phyloP scores from a whole-genome alignment of 2,797 vertebrate species.

The Micrastur ruficollis region DNA sequence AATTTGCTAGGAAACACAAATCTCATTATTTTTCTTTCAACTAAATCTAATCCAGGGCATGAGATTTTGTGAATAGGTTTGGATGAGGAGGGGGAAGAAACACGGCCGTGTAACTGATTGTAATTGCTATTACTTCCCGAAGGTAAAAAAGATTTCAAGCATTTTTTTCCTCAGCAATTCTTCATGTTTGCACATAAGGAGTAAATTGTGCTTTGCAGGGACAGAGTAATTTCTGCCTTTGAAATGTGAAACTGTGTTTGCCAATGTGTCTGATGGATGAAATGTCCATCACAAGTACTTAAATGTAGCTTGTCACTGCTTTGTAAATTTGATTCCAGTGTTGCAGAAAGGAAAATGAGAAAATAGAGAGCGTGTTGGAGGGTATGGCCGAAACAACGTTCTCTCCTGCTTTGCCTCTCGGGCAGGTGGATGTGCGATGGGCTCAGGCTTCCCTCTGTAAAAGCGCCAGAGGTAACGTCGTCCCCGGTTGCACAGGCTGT shows the following conservation, averaged over 20 bases:
- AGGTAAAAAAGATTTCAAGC: not conserved
- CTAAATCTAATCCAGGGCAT: not conserved
- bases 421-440: not conserved
- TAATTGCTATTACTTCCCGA: not conserved
- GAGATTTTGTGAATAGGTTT: not conserved
- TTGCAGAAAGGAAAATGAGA: not conserved
- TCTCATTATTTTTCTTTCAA: not conserved
- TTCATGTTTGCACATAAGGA: not conserved
- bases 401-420: not conserved
- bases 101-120: not conserved
- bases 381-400: fast-evolving
- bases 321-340: not conserved
- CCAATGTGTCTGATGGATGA: not conserved
- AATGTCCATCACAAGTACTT: not conserved
- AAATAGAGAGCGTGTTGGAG: not conserved
- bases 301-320: not conserved
- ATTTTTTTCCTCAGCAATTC: not conserved
- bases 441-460: not conserved
- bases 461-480: fast-evolving
- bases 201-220: not conserved
- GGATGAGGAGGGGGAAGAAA: not conserved
- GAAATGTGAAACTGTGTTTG: not conserved
- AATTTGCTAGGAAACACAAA: conserved; percentile 22
- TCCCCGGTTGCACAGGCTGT: not conserved
- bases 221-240: not conserved